Evolutionary conservation across 2,888 invertebrate genomes (phyloP).

Genomic region (Ophion ellenae): DNA sequence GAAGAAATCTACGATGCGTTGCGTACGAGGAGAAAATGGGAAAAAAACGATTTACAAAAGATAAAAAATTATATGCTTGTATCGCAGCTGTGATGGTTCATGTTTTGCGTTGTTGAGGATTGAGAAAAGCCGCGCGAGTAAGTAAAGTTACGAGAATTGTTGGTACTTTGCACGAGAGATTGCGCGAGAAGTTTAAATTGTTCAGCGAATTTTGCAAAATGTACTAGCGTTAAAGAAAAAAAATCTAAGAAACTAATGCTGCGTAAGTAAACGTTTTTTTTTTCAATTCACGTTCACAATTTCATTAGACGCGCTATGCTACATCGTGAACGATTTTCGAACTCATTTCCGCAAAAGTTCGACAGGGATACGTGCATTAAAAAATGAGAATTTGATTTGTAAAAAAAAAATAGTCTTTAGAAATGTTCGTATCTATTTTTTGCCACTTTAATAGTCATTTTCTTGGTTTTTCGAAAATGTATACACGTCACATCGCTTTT

Average conservation of each 20-base stretch:
- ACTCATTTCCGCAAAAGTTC: background rate
- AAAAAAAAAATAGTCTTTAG: too few relatives aligned
- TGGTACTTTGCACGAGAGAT: constrained; percentile 16
- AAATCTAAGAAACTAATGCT: background rate
- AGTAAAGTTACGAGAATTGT: constrained; percentile 51
- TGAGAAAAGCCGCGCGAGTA: constrained; percentile 9
- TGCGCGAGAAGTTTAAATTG: background rate
- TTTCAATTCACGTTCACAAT: background rate
- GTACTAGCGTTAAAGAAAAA: background rate
- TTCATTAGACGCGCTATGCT: background rate
- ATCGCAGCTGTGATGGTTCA: constrained; percentile 45
- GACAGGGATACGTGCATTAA: background rate
- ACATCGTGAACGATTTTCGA: background rate
- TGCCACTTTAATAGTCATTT: background rate
- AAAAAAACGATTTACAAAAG: constrained; percentile 32
- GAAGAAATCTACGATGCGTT: constrained; percentile 60
- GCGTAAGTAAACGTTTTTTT: background rate
- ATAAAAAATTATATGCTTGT: constrained; percentile 40
- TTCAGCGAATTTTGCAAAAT: background rate
- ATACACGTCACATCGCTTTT: background rate
- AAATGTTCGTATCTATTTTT: too few relatives aligned
- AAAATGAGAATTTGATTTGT: background rate
- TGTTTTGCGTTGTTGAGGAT: constrained; percentile 41
- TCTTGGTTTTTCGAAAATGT: background rate
- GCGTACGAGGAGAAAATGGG: constrained; percentile 15